phyloP scores from a whole-genome alignment of 2,113 vertebrate species.

The Sinocyclocheilus maitianheensis region DNA sequence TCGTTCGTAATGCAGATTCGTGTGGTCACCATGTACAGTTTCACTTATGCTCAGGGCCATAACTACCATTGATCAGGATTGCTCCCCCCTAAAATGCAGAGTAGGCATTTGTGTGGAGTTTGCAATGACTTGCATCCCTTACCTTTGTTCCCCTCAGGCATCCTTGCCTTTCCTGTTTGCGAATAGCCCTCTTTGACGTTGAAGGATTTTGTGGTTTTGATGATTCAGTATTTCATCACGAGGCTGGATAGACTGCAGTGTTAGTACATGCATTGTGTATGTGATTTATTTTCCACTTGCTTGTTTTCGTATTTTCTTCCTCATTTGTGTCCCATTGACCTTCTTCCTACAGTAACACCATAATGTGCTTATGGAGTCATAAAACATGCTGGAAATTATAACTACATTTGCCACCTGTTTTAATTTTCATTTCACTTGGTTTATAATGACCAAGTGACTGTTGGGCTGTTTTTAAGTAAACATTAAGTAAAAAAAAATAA shows the following conservation, averaged over 20 bases:
- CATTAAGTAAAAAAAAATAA: not conserved
- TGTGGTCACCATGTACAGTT: too few relatives aligned
- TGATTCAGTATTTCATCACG: not conserved
- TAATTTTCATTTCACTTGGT: not conserved
- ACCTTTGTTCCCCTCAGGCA: too few relatives aligned
- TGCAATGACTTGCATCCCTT: too few relatives aligned
- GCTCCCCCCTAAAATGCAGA: too few relatives aligned
- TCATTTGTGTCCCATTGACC: not conserved
- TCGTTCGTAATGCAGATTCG: too few relatives aligned
- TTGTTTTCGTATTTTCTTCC: conserved; percentile 11
- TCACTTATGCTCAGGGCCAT: too few relatives aligned
- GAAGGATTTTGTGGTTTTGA: not conserved
- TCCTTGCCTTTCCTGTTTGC: too few relatives aligned
- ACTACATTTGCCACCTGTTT: not conserved
- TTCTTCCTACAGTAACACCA: not conserved
- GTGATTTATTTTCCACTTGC: not conserved
- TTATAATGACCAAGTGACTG: not conserved
- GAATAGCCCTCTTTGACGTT: not conserved
- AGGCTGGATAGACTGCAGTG: not conserved
- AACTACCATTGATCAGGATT: too few relatives aligned
- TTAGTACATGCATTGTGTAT: not conserved
- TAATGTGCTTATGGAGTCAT: not conserved
- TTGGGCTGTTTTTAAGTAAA: too few relatives aligned
- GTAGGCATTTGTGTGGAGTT: too few relatives aligned
- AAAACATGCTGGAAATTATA: not conserved